A percentile compares a stretch with the other conserved stretches of the same genome.
These are phyloP conservation scores for Metacarcinus magister DNA, from an alignment of 2,888 invertebrate species.

Conservation along the genomic window DNA sequence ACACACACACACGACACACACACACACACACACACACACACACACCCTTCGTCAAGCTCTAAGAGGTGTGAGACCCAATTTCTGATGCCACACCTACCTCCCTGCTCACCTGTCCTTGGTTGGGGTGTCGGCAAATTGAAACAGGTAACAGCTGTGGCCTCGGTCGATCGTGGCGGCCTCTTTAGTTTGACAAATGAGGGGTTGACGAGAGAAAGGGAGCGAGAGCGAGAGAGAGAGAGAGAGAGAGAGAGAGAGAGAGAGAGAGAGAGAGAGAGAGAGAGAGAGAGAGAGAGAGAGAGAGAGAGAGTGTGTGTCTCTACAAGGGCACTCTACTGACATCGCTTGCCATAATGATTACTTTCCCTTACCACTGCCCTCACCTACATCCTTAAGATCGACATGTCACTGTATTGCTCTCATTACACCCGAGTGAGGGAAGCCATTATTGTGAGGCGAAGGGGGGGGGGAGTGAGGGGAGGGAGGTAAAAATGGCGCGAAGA, in stretches of 20 bases:
- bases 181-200: slow-evolving; percentile 40
- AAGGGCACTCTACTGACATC: not conserved
- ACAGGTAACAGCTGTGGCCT: not conserved
- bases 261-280: slow-evolving; percentile 40
- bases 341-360: not conserved
- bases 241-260: slow-evolving; percentile 18
- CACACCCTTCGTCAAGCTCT: too few relatives aligned
- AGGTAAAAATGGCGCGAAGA: not conserved
- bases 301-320: not conserved
- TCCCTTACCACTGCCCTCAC: not conserved
- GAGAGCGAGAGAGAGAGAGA: slow-evolving; percentile 29
- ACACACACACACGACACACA: too few relatives aligned
- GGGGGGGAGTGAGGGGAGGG: too few relatives aligned
- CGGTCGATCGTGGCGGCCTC: not conserved
- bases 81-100: not conserved
- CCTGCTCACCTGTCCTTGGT: not conserved
- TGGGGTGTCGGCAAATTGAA: not conserved
- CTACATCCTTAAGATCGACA: not conserved
- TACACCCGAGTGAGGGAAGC: not conserved
- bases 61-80: not conserved
- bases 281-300: not conserved
- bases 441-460: not conserved
- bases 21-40: too few relatives aligned
- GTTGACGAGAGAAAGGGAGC: not conserved
- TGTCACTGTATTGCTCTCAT: not conserved